Conservation (phyloP, 2,888 invertebrate species). For the Platycheirus albimanus region DNA sequence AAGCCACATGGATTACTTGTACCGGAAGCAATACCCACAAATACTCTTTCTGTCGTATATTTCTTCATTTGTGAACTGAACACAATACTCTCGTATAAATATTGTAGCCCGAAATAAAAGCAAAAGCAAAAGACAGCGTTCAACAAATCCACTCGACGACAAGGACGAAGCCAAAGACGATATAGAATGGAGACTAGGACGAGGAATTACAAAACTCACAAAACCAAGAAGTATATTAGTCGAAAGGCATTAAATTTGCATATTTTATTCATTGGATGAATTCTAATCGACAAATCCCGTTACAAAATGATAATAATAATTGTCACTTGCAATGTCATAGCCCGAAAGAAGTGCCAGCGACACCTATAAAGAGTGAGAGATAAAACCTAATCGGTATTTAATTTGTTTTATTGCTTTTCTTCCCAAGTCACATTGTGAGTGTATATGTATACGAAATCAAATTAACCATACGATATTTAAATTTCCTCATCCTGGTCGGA, state of each 20-base stretch:
- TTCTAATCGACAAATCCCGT: constrained; percentile 73
- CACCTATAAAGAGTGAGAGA: constrained; percentile 37
- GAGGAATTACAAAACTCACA: constrained; percentile 49
- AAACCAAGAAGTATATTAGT: constrained; percentile 49
- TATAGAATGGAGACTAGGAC: no score
- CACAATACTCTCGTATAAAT: neutral
- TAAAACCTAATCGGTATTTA: constrained; percentile 72
- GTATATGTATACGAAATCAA: constrained; percentile 63
- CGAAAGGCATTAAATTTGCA: constrained; percentile 67
- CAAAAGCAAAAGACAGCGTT: constrained; percentile 20
- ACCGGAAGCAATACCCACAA: constrained; percentile 24
- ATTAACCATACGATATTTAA: constrained; percentile 73
- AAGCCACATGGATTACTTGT: constrained; percentile 62
- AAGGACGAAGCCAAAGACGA: no score
- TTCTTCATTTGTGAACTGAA: constrained; percentile 21
- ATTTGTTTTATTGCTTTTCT: constrained; percentile 72
- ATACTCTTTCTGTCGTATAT: neutral
- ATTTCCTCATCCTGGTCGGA: constrained; percentile 47
- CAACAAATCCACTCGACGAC: constrained; percentile 55
- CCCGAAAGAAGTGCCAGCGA: constrained; percentile 21
- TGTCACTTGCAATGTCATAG: constrained; percentile 67
- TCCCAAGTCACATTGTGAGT: constrained; percentile 55
- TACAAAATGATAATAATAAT: constrained; percentile 73
- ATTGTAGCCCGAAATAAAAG: neutral
- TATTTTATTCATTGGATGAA: constrained; percentile 69